These are phyloP conservation scores for Ceratina calcarata DNA, from an alignment of 1,140 invertebrate genomes.

Conservation along the genomic window DNA sequence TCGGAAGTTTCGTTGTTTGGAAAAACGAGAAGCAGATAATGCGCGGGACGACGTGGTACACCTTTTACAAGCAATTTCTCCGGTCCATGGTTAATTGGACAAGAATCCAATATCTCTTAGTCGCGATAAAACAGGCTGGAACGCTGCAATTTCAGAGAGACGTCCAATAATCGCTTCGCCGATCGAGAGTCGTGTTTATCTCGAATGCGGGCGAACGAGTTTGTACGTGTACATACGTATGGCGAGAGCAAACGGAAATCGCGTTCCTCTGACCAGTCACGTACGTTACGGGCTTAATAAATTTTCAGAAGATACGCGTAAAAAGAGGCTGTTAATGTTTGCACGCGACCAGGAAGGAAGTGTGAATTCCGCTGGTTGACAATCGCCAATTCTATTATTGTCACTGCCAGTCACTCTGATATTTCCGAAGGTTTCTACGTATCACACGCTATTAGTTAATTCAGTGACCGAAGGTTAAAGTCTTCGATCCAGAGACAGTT, in stretches of 20 bases:
- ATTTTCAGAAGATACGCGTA: no score
- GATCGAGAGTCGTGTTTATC: neutral
- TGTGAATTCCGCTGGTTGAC: neutral
- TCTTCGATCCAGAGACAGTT: slow-evolving; percentile 50
- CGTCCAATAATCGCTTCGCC: neutral
- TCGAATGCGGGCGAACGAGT: neutral
- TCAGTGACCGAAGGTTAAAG: slow-evolving; percentile 42
- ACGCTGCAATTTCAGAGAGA: neutral
- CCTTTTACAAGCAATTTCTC: neutral
- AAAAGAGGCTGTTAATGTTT: no score
- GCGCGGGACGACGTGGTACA: neutral
- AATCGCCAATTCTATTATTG: no score
- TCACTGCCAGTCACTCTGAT: slow-evolving; percentile 19
- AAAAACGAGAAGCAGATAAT: neutral
- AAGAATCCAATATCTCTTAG: neutral
- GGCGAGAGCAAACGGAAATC: neutral
- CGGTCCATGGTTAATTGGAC: neutral
- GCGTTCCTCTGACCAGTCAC: neutral
- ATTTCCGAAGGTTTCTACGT: slow-evolving; percentile 58
- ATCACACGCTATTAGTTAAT: slow-evolving; percentile 58
- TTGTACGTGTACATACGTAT: neutral
- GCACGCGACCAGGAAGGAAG: no score
- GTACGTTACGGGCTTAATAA: neutral
- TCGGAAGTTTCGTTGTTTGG: neutral
- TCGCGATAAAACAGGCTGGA: neutral